These are phyloP conservation scores for Hepsetus odoe DNA, from an alignment of 2,113 vertebrate genomes.

Conservation along the genomic window DNA sequence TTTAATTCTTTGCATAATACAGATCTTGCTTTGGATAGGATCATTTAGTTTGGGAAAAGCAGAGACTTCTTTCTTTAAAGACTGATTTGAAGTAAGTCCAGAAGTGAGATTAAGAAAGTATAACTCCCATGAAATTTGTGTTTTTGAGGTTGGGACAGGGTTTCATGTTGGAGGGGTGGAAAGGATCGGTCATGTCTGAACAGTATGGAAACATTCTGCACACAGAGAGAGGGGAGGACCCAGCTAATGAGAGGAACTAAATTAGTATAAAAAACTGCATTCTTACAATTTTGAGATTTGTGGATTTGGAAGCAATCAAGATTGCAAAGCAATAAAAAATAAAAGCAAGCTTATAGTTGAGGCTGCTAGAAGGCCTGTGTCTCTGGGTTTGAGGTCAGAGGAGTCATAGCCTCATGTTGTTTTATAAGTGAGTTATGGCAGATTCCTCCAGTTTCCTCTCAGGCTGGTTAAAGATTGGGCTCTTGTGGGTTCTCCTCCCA, in stretches of 20 bases:
- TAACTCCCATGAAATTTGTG: conserved; percentile 59
- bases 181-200: conserved; percentile 71
- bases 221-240: conserved; percentile 26
- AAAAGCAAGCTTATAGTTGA: conserved; percentile 30
- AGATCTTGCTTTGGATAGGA: not conserved
- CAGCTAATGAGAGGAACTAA: conserved; percentile 50
- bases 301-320: conserved; percentile 42
- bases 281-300: conserved; percentile 40
- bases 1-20: not conserved
- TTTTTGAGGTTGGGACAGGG: conserved; percentile 61
- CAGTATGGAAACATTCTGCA: conserved; percentile 59
- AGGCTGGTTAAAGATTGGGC: conserved; percentile 47
- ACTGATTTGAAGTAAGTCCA: conserved; percentile 58
- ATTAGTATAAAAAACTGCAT: conserved; percentile 48
- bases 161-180: conserved; percentile 62
- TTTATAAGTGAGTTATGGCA: conserved; percentile 62
- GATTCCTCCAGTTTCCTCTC: conserved; percentile 51
- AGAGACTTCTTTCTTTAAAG: not conserved
- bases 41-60: not conserved
- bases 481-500: conserved; percentile 56
- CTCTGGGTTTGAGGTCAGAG: conserved; percentile 46
- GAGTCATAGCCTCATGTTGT: conserved; percentile 47
- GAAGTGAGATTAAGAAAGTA: conserved; percentile 53
- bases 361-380: not conserved
- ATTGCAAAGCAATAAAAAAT: conserved; percentile 40